Percentiles rank a stretch among this genome's conserved stretches.
phyloP scores from a whole-genome alignment of 2,113 vertebrate genomes.

The Platysternon megacephalum region DNA sequence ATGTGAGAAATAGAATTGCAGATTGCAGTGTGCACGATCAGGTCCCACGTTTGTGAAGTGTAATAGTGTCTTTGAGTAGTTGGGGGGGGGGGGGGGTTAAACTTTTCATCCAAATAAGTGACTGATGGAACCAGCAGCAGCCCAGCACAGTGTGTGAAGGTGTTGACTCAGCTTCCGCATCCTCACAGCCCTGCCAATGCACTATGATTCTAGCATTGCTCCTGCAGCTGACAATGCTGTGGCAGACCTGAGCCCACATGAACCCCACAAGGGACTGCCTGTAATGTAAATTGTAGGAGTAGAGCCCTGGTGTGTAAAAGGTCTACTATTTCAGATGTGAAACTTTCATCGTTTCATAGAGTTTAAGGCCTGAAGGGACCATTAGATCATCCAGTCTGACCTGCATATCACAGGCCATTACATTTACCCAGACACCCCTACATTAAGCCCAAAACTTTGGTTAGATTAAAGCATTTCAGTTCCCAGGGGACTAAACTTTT shows the following conservation, averaged over 20 bases:
- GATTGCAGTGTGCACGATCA: conserved; percentile 1
- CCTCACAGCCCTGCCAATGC: background rate
- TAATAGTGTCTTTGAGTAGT: background rate
- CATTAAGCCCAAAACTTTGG: background rate
- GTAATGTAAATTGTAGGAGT: background rate
- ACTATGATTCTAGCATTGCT: background rate
- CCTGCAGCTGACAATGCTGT: background rate
- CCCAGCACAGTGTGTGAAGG: background rate
- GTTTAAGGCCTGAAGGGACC: background rate
- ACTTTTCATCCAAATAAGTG: background rate
- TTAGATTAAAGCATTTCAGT: background rate
- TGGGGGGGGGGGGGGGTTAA: background rate
- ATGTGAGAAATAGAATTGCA: conserved; percentile 32
- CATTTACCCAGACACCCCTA: background rate
- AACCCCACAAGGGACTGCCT: background rate
- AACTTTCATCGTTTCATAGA: background rate
- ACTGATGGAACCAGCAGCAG: background rate
- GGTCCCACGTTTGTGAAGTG: background rate
- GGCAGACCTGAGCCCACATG: background rate
- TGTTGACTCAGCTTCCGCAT: background rate
- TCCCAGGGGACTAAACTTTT: background rate
- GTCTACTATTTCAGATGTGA: background rate
- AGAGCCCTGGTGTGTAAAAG: background rate
- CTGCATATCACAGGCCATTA: background rate
- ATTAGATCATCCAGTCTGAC: background rate